Base-by-base conservation (phyloP, 2,797 vertebrate genomes). In the Gymnoscopelus braueri region DNA sequence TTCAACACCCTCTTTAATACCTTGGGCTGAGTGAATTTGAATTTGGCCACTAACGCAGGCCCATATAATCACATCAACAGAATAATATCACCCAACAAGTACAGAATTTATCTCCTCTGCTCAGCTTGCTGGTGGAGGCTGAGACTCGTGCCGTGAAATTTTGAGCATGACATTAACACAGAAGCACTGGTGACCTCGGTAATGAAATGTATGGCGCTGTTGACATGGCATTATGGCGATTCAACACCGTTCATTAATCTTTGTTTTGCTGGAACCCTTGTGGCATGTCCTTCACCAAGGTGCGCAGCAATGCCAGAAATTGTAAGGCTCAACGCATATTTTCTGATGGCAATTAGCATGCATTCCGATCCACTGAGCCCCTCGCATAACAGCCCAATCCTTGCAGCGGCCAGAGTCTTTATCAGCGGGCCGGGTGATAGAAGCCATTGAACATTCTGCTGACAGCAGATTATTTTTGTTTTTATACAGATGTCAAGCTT, bases 291-390 rank as follows among this genome's bases (percentile, higher is more conserved):
- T 92, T 91, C 83, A 82, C 89, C 85, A 90, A 93, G 91, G 93
- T 94, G 87, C 83, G 70, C 81, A 81, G 88, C 87, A 73, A 85
- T 87, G 91, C 91, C 92, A 93, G 91, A 89, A 90, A 91, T 88
- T 71, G 86, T 88, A 81, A 91, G 90, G 89, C 91, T 89, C 90
- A 49, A 88, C 90, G 87, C 92, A 92, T 92, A 92, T 92, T 94
- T 94, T 93, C 91, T 91, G 90, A 96, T 91, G 93, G 92, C 96
- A 96, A 96, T 97, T 97, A 97, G 94, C 96, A 96, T 95, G 96
- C 96, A 97, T 98, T 98, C 96, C 96, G 86, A 96, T 96, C 95
- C 96, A 95, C 95, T 96, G 96, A 97, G 95, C 89, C 89, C 89
- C 88, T 92, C 89, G 89, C 90, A 88, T 93, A 95, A 93, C 90